Evolutionary conservation across 1,140 invertebrate genomes (phyloP), one percentile per base, ranked within the genome.

Genomic region (Drosophila nannoptera): DNA sequence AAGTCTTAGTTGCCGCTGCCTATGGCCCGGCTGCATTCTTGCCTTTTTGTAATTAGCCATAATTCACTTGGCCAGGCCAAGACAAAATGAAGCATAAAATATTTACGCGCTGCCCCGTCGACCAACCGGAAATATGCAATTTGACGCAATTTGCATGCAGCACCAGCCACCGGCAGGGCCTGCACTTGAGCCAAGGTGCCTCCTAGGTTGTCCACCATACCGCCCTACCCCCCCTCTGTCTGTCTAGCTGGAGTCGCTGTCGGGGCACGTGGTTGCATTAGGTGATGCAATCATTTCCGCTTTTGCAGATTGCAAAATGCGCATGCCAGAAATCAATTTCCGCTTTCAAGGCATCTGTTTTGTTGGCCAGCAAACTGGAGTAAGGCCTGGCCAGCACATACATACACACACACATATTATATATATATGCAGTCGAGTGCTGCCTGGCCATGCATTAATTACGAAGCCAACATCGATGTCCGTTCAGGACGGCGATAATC

Each of bases 61-160:
- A 84, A 86, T 84, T 84, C 81, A 84, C 81, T 77, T 77, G 75
- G 72, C 77, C 61, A 70, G 81, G 83, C 76, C 67, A 86, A 84
- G 81, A 77, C 80, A 86, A 80, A 84, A 84, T 86, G 81, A 86
- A 84, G 77, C 81, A 84, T 84, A 84, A 84, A 84, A 84, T 84
- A 84, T 84, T 84, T 86, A 84, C 73, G 80, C 78, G 71, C 59
- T 62, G 71, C 60, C 69, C 55, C 56, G 59, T 16, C 65, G 64
- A 75, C 70, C 68, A 86, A 86, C 80, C 80, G 80, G 80, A 84
- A 84, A 84, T 84, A 84, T 80, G 81, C 80, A 84, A 84, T 86
- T 84, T 84, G 80, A 84, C 81, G 80, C 82, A 84, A 84, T 86
- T 84, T 84, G 80, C 80, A 84, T 84, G 69, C 73, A 80, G 64